Base-by-base conservation (phyloP, 2,113 vertebrate species). In the Epinephelus fuscoguttatus region DNA sequence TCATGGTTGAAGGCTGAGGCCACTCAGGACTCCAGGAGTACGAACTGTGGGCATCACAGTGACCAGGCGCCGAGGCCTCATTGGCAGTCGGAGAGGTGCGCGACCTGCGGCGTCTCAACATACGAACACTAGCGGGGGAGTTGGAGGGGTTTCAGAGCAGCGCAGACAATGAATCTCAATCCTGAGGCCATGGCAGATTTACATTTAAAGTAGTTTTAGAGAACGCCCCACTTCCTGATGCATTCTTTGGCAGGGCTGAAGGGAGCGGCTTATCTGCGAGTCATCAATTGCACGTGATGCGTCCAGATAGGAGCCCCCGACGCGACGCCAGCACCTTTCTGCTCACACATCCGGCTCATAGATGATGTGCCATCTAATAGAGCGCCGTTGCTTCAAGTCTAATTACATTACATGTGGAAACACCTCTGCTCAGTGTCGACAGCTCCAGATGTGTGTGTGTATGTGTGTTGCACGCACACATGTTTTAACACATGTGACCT, bases 201-300 rank as follows among this genome's bases (percentile, higher is more conserved):
- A 94, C 94, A 95, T 95, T 96, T 95, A 95, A 95, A 96, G 94
- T 94, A 96, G 94, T 93, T 94, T 93, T 84, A 92, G 90, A 84
- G 75, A 89, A 93, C 87, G 86, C 82, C 87, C 90, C 91, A 91
- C 91, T 94, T 93, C 91, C 92, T 92, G 91, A 94, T 93, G 92
- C 89, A 89, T 90, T 92, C 85, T 90, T 81, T 86, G 73, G 82
- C 84, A 73, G 84, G 81, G 81, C 91, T 90, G 91, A 90, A 86
- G 89, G 90, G 81, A 88, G 83, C 89, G 60, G 78, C 90, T 94
- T 92, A 94, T 94, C 93, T 86, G 85, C 64, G 82, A 93, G 90
- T 93, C 93, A 94, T 94, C 93, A 92, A 83, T 80, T 83, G 86
- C 87, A 91, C 84, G 83, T 90, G 91, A 94, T 92, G 87, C 79